Conservation (phyloP, 2,888 invertebrate species). For the Sphaerophoria taeniata region DNA sequence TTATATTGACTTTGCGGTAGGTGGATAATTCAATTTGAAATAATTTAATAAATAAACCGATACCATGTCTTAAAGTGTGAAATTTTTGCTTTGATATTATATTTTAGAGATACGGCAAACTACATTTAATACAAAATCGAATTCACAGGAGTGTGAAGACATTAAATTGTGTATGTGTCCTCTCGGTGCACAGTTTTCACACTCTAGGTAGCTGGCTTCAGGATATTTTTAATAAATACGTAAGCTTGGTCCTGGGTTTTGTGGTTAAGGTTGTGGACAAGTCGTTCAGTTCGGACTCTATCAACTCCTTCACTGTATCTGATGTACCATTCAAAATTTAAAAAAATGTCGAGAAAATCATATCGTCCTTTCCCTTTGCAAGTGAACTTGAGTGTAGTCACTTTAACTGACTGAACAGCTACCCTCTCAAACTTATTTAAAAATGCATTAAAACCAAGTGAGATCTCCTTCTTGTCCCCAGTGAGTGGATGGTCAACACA, state of each 20-base stretch:
- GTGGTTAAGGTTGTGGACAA: no score
- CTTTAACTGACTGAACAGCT: not conserved
- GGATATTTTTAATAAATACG: not conserved
- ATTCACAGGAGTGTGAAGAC: not conserved
- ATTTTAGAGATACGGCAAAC: not conserved
- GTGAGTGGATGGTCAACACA: conserved; percentile 71
- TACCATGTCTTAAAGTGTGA: conserved; percentile 19
- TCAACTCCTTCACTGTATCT: not conserved
- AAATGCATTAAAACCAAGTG: conserved; percentile 63
- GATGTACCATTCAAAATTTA: not conserved
- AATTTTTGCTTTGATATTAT: conserved; percentile 32
- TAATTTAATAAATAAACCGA: conserved; percentile 54
- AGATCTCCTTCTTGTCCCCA: conserved; percentile 47
- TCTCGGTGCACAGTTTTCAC: no score
- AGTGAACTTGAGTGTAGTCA: not conserved
- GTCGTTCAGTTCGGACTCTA: no score
- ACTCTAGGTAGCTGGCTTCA: not conserved
- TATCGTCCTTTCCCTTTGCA: not conserved
- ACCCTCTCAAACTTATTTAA: not conserved
- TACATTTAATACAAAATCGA: not conserved
- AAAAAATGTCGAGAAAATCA: not conserved
- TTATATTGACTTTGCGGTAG: conserved; percentile 13
- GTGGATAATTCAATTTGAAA: conserved; percentile 56
- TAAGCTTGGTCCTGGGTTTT: no score
- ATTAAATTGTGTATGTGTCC: not conserved